These are phyloP conservation scores for Penaeus vannamei DNA, from an alignment of 1,140 invertebrate species.

Conservation along the genomic window DNA sequence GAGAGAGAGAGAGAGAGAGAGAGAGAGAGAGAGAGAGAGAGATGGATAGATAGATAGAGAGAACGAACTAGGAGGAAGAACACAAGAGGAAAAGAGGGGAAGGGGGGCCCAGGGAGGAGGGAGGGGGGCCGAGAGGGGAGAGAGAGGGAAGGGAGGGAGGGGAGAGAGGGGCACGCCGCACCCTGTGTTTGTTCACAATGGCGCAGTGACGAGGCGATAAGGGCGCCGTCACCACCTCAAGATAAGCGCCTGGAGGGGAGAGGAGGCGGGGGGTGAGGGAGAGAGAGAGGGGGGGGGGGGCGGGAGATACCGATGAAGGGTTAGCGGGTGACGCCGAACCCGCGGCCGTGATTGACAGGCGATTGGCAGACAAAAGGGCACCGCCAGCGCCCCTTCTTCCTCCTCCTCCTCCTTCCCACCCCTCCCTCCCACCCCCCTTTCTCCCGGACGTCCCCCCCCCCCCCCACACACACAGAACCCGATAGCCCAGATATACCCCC, in stretches of 20 bases:
- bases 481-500: neutral
- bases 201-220: conserved; percentile 39
- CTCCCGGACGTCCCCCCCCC: too few relatives aligned
- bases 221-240: conserved; percentile 57
- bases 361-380: conserved; percentile 60
- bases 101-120: too few relatives aligned
- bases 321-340: conserved; percentile 52
- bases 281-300: neutral
- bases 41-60: too few relatives aligned
- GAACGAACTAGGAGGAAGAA: too few relatives aligned
- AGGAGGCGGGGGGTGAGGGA: too few relatives aligned
- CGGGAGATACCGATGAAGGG: conserved; percentile 62
- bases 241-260: conserved; percentile 44
- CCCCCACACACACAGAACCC: neutral
- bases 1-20: too few relatives aligned
- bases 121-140: too few relatives aligned
- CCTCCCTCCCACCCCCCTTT: too few relatives aligned
- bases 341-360: conserved; percentile 57
- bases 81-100: too few relatives aligned
- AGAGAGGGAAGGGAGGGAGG: too few relatives aligned
- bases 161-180: neutral
- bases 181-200: conserved; percentile 55
- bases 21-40: too few relatives aligned
- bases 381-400: conserved; percentile 14
- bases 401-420: neutral